Base-by-base conservation (phyloP, 2,888 invertebrate genomes). In the Dynastes maya region DNA sequence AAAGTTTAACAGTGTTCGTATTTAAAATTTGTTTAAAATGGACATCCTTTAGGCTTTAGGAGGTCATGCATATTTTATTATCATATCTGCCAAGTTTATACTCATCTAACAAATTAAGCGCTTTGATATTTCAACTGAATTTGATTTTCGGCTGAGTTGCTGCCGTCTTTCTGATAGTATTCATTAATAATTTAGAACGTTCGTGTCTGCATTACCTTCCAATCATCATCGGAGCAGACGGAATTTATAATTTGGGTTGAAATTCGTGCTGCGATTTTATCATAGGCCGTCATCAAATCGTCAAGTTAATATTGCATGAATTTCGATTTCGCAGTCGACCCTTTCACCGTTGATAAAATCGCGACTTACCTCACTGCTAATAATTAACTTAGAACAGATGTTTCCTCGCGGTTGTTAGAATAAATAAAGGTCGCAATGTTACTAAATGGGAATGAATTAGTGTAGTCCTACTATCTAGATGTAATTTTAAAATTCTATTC, bases 251-350 rank as follows among this genome's bases (percentile, higher is more conserved):
- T 58, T 72, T 16, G 58, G n/a, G 27, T 9, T 29, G 51, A 68
- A 51, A 29, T 51, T 32, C 63, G 63, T 32, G 63, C 32, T 32
- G 29, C 27, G 63, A 63, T 55, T 55, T 55, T 22, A 55, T 55
- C 55, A 55, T 55, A 2, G 63, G 63, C 63, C 11, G 9, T 63
- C 63, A 9, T 32, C 32, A 63, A 32, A 13, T 63, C 63, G 32
- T 63, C 27, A 32, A 13, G 22, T 78, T 78, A 78, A 78, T 78
- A 78, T 71, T 78, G 64, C 32, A 78, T 64, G 72, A 71, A 63
- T 71, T 71, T 78, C 70, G 64, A 72, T 64, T 72, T 64, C 49
- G 61, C 49, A 77, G 68, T 71, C 71, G 53, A 55, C 16, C 55
- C n/a, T 55, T 55, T 55, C 6, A 6, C 22, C 27, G 4, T 55